Evolutionary conservation across 2,113 vertebrate species (phyloP).

Genomic region (Brachyhypopomus occidentalis): DNA sequence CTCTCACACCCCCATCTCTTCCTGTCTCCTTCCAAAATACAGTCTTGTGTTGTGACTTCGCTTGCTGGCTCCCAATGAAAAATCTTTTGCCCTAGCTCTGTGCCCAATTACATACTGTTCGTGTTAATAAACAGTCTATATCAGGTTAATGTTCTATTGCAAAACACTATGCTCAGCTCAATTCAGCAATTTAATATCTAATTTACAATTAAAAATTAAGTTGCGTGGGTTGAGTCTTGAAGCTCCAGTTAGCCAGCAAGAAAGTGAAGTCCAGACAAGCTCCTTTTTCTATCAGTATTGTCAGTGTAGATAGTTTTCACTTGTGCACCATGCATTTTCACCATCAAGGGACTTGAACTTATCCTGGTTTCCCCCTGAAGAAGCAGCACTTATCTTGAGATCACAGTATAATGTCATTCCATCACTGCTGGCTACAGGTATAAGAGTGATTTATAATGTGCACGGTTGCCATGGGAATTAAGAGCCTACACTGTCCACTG

Average conservation of each 20-base stretch:
- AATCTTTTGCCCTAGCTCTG: background rate
- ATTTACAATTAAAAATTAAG: no score
- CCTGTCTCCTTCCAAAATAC: conserved; percentile 21
- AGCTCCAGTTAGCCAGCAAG: no score
- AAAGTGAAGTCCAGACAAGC: background rate
- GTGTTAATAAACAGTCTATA: no score
- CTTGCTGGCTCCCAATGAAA: background rate
- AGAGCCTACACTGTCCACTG: conserved; percentile 18
- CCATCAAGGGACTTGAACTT: no score
- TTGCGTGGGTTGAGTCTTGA: no score
- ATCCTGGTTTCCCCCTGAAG: background rate
- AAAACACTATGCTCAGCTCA: no score
- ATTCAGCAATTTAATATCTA: no score
- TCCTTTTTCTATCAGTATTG: background rate
- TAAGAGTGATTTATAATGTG: conserved; percentile 26
- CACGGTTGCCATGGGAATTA: conserved; percentile 43
- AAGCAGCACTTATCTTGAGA: background rate
- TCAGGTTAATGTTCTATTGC: no score
- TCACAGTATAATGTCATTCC: background rate
- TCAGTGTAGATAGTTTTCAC: background rate
- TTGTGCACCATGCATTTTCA: background rate
- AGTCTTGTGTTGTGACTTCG: background rate
- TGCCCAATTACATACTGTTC: background rate
- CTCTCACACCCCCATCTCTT: background rate
- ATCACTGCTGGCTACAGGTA: conserved; percentile 11